Evolutionary conservation across 2,797 vertebrate species (phyloP), one percentile per base, ranked within the genome.

Genomic region (Rhinoraja longicauda): DNA sequence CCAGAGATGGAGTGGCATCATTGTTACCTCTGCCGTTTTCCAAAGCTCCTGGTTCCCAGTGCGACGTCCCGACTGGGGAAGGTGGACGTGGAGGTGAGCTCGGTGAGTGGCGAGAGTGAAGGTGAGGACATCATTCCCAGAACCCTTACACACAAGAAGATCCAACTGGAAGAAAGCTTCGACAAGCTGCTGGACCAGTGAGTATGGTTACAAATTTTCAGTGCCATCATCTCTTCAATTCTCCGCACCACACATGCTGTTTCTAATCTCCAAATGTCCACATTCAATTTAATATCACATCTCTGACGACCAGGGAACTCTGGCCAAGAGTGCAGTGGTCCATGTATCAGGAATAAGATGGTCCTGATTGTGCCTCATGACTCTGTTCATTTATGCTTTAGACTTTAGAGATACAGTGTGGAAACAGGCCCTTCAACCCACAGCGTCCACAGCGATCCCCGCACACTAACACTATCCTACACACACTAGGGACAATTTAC

Each of bases 151-250:
- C 94, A 82, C 57, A 96, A 96, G 95, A 94, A 94, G 86, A 94
- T 76, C 67, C 93, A 0, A 76, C 93, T 93, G 77, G 96, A 97
- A 91, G 95, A 94, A 91, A 96, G 97, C 76, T 96, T 96, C 0
- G 76, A 94, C 0, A 93, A 94, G 29, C 94, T 96, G 64, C 93
- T 96, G 86, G 95, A 96, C 78, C 95, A 94, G 98, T 99, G 95
- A 97, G 98, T 95, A 24, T 1, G 7, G 59, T 5, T 67, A 79
- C 21, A 7, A 10, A 67, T 67, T 67, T 64, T 59, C 12, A 36
- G 59, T 88, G 7, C 59, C 67, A 1, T 59, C 1, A 10, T 1
- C 70, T 8, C 39, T 53, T 86, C 9, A 32, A 39, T 6, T 21
- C 3, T 59, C 57, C 39, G 84, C 73, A 93, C 93, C 93, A 93